A percentile compares a stretch with the other conserved stretches of the same genome.
phyloP scores from a whole-genome alignment of 1,140 invertebrate genomes.

The Neodiprion pinetum region DNA sequence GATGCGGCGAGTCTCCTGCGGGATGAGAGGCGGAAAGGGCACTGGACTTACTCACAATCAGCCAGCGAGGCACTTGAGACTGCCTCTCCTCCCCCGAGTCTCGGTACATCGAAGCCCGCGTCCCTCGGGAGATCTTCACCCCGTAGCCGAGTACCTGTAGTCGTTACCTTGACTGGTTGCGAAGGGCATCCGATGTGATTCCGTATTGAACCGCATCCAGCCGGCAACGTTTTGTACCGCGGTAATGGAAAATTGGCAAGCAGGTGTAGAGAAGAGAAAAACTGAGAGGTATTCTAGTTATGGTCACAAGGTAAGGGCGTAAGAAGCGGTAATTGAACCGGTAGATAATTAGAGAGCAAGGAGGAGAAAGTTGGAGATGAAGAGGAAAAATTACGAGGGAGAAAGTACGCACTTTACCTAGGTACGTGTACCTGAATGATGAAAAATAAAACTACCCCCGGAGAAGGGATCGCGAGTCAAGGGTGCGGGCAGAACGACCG shows the following conservation, averaged over 20 bases:
- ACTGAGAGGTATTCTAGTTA: background rate
- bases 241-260: background rate
- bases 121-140: background rate
- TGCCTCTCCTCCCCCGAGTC: background rate
- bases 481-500: background rate
- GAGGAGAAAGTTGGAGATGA: background rate
- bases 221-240: background rate
- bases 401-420: background rate
- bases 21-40: background rate
- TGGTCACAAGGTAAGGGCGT: background rate
- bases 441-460: slow-evolving; percentile 11
- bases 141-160: background rate
- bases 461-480: background rate
- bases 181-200: background rate
- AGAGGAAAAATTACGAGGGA: background rate
- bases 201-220: background rate
- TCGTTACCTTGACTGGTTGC: background rate
- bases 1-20: background rate
- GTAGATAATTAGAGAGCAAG: too few relatives aligned
- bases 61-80: background rate
- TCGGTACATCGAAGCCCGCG: background rate
- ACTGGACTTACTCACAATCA: background rate
- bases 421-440: background rate
- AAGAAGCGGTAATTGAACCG: background rate
- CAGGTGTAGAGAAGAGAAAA: background rate